Percentiles rank a stretch among this genome's conserved stretches.
These are phyloP conservation scores for Anguilla obscura DNA, from an alignment of 2,797 vertebrate species.

Conservation along the genomic window DNA sequence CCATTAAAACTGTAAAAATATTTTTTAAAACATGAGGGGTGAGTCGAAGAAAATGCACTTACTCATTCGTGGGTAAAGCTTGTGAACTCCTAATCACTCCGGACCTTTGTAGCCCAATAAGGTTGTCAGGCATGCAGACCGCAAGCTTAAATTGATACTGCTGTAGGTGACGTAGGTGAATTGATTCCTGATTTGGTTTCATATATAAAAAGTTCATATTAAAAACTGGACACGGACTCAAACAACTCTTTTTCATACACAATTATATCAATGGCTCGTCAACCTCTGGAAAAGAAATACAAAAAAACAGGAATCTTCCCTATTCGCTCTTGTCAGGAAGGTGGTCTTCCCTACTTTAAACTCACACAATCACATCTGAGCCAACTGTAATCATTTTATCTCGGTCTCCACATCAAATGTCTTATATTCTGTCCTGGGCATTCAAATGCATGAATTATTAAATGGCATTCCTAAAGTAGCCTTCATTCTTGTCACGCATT, in stretches of 20 bases:
- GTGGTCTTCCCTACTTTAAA: not conserved
- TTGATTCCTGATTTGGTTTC: not conserved
- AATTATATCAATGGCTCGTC: not conserved
- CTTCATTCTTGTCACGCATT: conserved; percentile 28
- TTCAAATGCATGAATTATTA: conserved; percentile 39
- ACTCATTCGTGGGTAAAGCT: not conserved
- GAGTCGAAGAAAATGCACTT: not conserved
- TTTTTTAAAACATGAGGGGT: not conserved
- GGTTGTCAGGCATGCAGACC: not conserved
- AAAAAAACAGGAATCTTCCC: not conserved
- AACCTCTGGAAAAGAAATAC: not conserved
- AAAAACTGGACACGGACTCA: not conserved
- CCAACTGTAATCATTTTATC: not conserved
- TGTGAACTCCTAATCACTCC: not conserved
- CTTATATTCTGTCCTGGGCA: conserved; percentile 21
- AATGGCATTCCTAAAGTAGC: conserved; percentile 32
- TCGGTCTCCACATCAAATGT: conserved; percentile 24
- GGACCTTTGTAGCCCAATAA: not conserved
- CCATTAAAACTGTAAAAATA: too few species aligned
- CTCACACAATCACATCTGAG: conserved; percentile 13
- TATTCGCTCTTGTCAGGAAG: not conserved
- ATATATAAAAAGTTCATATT: not conserved
- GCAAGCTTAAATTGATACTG: not conserved
- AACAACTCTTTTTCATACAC: too few species aligned
- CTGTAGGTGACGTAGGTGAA: not conserved